Percentiles rank a stretch among this genome's conserved stretches.
Evolutionary conservation across 2,797 vertebrate species (phyloP).

Genomic region (Lemur catta): DNA sequence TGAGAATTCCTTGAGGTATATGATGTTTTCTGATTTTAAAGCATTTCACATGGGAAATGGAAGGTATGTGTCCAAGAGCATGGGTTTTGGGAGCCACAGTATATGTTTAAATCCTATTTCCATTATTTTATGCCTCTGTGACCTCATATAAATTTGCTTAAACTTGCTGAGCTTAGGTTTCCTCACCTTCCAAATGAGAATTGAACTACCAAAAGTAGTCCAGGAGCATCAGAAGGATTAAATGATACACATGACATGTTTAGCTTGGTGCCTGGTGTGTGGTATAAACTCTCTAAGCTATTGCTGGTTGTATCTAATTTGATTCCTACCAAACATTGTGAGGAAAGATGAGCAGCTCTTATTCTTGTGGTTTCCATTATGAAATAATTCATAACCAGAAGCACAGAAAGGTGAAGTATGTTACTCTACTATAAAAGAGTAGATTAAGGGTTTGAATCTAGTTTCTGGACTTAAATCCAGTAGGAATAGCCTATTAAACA

Average conservation of each 20-base stretch:
- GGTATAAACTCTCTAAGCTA: not conserved
- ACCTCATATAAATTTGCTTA: not conserved
- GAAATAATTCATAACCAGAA: not conserved
- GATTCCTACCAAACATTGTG: not conserved
- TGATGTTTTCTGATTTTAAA: not conserved
- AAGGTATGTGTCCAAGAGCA: not conserved
- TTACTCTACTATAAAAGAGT: not conserved
- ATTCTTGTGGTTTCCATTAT: not conserved
- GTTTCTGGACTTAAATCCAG: not conserved
- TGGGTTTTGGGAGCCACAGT: not conserved
- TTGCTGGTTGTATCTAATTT: not conserved
- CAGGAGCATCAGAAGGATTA: not conserved
- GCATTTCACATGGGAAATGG: not conserved
- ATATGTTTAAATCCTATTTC: not conserved
- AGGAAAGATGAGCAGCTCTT: not conserved
- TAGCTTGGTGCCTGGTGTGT: not conserved
- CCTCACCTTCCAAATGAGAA: not conserved
- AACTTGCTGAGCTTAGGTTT: not conserved
- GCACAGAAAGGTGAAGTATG: not conserved
- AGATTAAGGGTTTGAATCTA: not conserved
- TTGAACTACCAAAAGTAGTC: not conserved
- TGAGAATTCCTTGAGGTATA: not conserved
- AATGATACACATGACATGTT: not conserved
- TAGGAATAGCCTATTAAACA: not conserved
- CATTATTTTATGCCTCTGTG: not conserved